Base-by-base conservation (phyloP, 2,113 vertebrate species). In the Seriola quinqueradiata region DNA sequence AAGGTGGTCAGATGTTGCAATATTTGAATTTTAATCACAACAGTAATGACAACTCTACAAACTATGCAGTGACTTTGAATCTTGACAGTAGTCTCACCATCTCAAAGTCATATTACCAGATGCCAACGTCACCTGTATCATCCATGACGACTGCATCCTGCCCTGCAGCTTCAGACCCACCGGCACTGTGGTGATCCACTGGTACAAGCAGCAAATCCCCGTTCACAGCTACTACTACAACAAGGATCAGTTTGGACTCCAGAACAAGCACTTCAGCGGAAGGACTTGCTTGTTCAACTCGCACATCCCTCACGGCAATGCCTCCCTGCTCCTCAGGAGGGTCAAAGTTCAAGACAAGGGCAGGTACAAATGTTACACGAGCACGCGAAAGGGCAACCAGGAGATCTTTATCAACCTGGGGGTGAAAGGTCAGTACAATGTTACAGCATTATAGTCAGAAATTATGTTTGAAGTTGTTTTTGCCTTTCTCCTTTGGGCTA, bases 151-250 rank as follows among this genome's bases (percentile, higher is more conserved):
- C 54, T 95, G 94, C 78, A 89, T 95, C 80, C 92, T 96, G 42
- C 96, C 96, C 42, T 97, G 97, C 68, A 71, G 2, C 87, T 97
- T 97, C 89, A 83, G 48, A 55, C 93, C 89, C 70, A 94, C 87
- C 0, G 11, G 85, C 1, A 93, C 93, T 1, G 95, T 95, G 86
- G 94, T 96, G 9, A 96, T 98, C 89, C 93, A 97, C 87, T 97
- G 97, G 96, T 94, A 95, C 92, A 95, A 81, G 60, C 94, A 95
- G 84, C 94, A 91, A 7, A 74, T 88, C 46, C 92, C 92, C 0
- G 95, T 97, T 7, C 96, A 96, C 89, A 95, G 93, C 91, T 97
- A 95, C 89, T 97, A 96, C 90, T 83, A 93, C 75, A 86, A 89
- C 70, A 87, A 55, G 54, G 95, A 97, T 70, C 95, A 96, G 59